These are phyloP conservation scores for Phymorhynchus buccinoides DNA, from an alignment of 1,140 invertebrate species.

Conservation along the genomic window DNA sequence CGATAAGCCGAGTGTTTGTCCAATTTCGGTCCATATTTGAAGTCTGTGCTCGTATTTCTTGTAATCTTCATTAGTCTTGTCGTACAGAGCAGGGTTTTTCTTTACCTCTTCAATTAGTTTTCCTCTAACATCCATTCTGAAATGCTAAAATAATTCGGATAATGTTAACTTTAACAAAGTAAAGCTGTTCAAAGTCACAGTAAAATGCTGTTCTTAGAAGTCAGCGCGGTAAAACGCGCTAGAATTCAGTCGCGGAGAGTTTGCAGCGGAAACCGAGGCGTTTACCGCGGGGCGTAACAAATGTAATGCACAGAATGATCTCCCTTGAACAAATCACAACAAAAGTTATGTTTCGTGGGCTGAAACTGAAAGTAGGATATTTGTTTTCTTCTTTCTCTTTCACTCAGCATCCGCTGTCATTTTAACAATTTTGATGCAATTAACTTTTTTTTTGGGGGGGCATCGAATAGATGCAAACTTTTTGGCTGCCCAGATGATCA, in stretches of 20 bases:
- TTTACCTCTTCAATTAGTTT: neutral
- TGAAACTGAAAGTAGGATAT: neutral
- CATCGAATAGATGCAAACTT: too few relatives aligned
- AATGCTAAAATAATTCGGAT: too few relatives aligned
- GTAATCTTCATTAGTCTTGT: neutral
- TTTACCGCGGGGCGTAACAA: neutral
- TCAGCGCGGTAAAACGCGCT: conserved; percentile 1
- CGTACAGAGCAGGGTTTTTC: neutral
- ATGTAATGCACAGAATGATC: neutral
- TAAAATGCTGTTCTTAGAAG: neutral
- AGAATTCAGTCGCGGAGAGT: neutral
- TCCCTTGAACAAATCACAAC: neutral
- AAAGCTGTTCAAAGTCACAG: too few relatives aligned
- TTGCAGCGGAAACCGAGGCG: neutral
- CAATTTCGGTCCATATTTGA: neutral
- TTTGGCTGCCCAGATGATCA: too few relatives aligned
- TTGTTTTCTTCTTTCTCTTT: too few relatives aligned
- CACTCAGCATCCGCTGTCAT: too few relatives aligned
- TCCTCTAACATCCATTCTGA: neutral
- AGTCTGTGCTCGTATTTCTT: neutral
- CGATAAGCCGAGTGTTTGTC: neutral
- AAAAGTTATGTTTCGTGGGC: neutral
- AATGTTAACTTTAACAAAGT: too few relatives aligned
- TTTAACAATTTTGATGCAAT: too few relatives aligned
- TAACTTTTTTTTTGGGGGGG: too few relatives aligned